These are phyloP conservation scores for Mamestra brassicae DNA, from an alignment of 2,888 invertebrate genomes.

Conservation along the genomic window DNA sequence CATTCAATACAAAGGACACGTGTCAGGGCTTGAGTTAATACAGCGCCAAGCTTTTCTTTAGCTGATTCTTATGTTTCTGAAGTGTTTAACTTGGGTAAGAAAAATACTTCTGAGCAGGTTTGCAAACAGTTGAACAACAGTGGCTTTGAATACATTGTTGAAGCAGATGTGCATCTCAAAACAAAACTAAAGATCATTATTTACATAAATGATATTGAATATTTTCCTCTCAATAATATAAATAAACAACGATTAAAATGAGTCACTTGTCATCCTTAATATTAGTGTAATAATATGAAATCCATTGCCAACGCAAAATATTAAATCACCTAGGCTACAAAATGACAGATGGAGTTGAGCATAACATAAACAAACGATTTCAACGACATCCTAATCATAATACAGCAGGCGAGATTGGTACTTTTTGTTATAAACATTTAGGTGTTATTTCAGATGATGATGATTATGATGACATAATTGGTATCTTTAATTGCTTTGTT, in stretches of 20 bases:
- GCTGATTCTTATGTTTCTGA: constrained; percentile 18
- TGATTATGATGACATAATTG: constrained; percentile 11
- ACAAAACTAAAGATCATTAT: background rate
- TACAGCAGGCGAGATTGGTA: constrained; percentile 6
- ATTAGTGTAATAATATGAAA: constrained; percentile 2
- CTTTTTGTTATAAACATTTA: constrained; percentile 14
- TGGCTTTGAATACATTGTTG: background rate
- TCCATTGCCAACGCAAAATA: constrained; percentile 27
- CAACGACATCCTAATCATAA: constrained; percentile 16
- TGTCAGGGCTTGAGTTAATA: constrained; percentile 47
- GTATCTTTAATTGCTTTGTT: constrained; percentile 6
- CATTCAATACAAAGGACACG: constrained; percentile 48
- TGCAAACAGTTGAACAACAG: constrained; percentile 5
- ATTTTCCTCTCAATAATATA: background rate
- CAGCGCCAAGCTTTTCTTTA: constrained; percentile 29
- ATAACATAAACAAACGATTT: constrained; percentile 32
- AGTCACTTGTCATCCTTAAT: constrained; percentile 10
- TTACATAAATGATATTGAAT: constrained; percentile 4
- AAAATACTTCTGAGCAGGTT: constrained; percentile 3
- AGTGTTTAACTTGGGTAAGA: constrained; percentile 24
- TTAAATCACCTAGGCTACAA: constrained; percentile 16
- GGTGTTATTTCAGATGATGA: constrained; percentile 7
- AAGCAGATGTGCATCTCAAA: background rate
- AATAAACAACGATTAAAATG: constrained; percentile 30
- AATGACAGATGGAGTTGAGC: constrained; percentile 39